These are phyloP conservation scores for Pantala flavescens DNA, from an alignment of 1,140 invertebrate genomes.

Conservation along the genomic window DNA sequence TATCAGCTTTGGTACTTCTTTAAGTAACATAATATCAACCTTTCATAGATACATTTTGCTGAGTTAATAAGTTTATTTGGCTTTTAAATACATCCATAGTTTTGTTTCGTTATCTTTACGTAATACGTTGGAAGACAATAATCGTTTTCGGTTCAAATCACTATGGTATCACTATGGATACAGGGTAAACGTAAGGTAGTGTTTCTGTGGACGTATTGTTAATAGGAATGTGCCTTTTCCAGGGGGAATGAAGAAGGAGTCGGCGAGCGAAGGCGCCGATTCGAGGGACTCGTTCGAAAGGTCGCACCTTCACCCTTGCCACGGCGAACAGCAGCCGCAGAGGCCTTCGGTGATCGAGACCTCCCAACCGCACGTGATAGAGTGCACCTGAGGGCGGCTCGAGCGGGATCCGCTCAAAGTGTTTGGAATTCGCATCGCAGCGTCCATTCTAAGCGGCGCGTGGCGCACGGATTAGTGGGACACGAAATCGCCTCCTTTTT, in stretches of 20 bases:
- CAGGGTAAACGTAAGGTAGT: too few relatives aligned
- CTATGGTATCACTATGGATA: too few relatives aligned
- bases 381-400: constrained; percentile 58
- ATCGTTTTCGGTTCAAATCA: too few relatives aligned
- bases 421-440: background rate
- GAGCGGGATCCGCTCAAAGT: background rate
- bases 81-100: too few relatives aligned
- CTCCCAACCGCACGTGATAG: constrained; percentile 73
- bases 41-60: too few relatives aligned
- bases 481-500: background rate
- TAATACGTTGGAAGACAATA: too few relatives aligned
- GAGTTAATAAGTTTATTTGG: too few relatives aligned
- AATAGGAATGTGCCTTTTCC: background rate
- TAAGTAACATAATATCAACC: too few relatives aligned
- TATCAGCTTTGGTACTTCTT: too few relatives aligned
- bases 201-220: too few relatives aligned
- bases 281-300: constrained; percentile 30
- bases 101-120: too few relatives aligned
- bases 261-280: constrained; percentile 30
- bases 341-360: constrained; percentile 73
- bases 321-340: constrained; percentile 33
- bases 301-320: background rate
- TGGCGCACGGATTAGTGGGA: background rate
- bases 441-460: background rate
- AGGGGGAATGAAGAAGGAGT: constrained; percentile 32